Evolutionary conservation across 2,888 invertebrate genomes (phyloP), one percentile per base, ranked within the genome.

Genomic region (Pyrochroa serraticornis): DNA sequence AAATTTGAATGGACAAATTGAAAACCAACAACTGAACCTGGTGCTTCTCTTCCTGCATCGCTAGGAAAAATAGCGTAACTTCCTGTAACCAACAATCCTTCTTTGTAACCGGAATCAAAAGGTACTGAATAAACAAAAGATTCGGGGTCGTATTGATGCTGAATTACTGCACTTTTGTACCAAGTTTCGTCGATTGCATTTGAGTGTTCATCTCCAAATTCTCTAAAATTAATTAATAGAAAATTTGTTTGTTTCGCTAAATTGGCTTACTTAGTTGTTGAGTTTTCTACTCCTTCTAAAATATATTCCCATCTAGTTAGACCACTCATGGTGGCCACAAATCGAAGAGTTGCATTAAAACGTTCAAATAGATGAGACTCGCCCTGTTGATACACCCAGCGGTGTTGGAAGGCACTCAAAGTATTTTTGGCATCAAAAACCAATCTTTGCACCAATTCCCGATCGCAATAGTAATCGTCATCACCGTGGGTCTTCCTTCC

Each of bases 151-250:
- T 89, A 84, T 72, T 88, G 85, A 74, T 93, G 90, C 70, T 93
- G 93, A 38, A 95, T 83, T 3, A 95, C 92, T 0, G 95, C 94
- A 61, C 92, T 89, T 75, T 91, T 91, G 75, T 95, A 95, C 93
- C 94, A 95, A 0, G 91, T 87, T 77, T 95, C 94, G 75, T 95
- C 93, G 14, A 93, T 91, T 0, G 94, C 90, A 48, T 85, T 85
- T 3, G 83, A 85, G 73, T 93, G 88, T 42, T 84, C 77, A 69
- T 92, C 91, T 7, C 92, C 92, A 71, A 93, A 93, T 62, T 88
- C 87, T 10, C 87, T 88, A 72, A 6, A 46, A 46, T 12, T 34
- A 8, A 47, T 35, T 9, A 30, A 30, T 31, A 22, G 13, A 14
- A 36, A 48, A 47, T 9, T 22, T 7, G 3, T 3, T n/a, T 22